phyloP scores from a whole-genome alignment of 2,888 invertebrate species.

The Diogma glabrata region DNA sequence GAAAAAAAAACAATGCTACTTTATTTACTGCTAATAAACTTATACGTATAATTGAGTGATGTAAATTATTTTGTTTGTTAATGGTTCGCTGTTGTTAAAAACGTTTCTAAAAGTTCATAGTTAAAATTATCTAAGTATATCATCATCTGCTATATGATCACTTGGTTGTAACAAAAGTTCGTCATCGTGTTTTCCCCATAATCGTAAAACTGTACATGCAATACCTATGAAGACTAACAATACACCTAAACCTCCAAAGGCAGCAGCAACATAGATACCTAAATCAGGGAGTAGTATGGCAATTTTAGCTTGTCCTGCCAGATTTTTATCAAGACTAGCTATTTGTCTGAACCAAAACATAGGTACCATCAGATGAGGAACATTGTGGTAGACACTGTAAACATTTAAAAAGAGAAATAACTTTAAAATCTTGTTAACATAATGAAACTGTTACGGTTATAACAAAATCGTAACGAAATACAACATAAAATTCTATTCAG shows the following conservation, averaged over 20 bases:
- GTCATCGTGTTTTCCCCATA: neutral
- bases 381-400: slow-evolving; percentile 44
- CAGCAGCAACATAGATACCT: slow-evolving; percentile 29
- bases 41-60: too few species aligned
- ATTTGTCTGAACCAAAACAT: slow-evolving; percentile 68
- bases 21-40: too few species aligned
- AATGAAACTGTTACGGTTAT: too few species aligned
- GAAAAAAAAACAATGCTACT: too few species aligned
- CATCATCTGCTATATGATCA: neutral
- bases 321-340: slow-evolving; percentile 44
- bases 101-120: too few species aligned
- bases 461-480: too few species aligned
- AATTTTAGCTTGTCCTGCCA: slow-evolving; percentile 37
- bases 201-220: neutral
- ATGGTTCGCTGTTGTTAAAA: too few species aligned
- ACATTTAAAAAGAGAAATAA: too few species aligned
- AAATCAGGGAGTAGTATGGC: slow-evolving; percentile 27
- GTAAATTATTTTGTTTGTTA: too few species aligned
- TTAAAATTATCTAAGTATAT: slow-evolving; percentile 5
- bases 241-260: slow-evolving; percentile 25
- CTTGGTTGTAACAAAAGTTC: neutral
- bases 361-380: slow-evolving; percentile 49
- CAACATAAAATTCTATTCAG: too few species aligned
- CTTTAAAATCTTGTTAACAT: too few species aligned
- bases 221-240: slow-evolving; percentile 28